phyloP scores from a whole-genome alignment of 2,797 vertebrate genomes.

The Hapalemur alaotrensis region DNA sequence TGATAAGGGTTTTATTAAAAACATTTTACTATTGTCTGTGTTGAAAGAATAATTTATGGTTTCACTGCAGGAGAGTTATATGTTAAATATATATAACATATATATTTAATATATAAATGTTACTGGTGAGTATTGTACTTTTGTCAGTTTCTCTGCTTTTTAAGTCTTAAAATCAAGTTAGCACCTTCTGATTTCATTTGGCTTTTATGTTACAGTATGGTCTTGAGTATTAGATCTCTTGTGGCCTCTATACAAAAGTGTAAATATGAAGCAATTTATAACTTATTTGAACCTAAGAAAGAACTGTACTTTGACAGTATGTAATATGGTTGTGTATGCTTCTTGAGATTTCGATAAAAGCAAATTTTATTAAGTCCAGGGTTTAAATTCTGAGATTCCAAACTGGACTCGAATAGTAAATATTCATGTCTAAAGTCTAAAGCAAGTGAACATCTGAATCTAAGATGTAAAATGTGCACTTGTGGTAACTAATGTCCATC shows the following conservation, averaged over 20 bases:
- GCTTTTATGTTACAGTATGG: neutral
- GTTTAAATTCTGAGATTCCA: slow-evolving; percentile 40
- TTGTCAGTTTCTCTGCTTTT: slow-evolving; percentile 29
- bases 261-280: slow-evolving; percentile 6
- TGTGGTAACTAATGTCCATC: neutral
- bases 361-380: neutral
- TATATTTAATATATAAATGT: neutral
- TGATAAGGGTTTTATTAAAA: slow-evolving; percentile 43
- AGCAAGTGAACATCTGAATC: neutral
- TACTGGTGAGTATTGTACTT: slow-evolving; percentile 4
- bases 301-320: neutral
- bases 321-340: neutral
- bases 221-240: neutral
- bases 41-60: slow-evolving; percentile 36
- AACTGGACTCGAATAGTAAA: neutral
- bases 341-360: neutral
- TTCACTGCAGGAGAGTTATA: neutral
- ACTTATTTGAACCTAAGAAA: neutral
- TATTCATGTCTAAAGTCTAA: slow-evolving; percentile 9
- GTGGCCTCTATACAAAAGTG: neutral
- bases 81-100: neutral
- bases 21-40: neutral
- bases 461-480: slow-evolving; percentile 1
- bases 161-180: neutral
- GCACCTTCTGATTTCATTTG: neutral